A percentile compares a stretch with the other conserved stretches of the same genome.
phyloP scores from a whole-genome alignment of 1,140 invertebrate genomes.

The Hylyphantes graminicola region DNA sequence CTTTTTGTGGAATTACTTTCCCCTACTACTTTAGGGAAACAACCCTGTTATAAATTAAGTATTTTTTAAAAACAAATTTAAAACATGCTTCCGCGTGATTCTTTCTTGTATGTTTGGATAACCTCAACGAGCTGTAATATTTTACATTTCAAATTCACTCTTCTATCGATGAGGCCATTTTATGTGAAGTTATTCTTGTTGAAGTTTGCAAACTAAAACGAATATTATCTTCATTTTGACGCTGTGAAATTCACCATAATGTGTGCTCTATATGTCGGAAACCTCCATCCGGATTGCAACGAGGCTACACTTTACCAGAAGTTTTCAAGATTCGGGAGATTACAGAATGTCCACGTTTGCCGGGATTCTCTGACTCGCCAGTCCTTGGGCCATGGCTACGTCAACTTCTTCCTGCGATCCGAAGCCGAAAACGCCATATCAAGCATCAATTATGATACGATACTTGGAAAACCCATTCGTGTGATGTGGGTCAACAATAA shows the following conservation, averaged over 20 bases:
- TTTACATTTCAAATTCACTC: too few relatives aligned
- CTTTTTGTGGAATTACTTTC: too few relatives aligned
- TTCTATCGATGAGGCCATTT: too few relatives aligned
- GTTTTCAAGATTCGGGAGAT: conserved; percentile 96
- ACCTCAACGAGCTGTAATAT: too few relatives aligned
- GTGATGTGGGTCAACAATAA: conserved; percentile 99
- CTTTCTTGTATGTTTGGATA: too few relatives aligned
- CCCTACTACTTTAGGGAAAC: too few relatives aligned
- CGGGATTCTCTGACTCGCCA: conserved; percentile 94
- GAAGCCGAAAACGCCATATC: conserved; percentile 98
- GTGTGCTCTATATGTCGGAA: conserved; percentile 98
- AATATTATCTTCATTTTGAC: too few relatives aligned
- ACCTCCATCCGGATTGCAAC: conserved; percentile 96
- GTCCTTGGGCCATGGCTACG: conserved; percentile 98
- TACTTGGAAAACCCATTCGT: conserved; percentile 95
- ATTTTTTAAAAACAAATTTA: too few relatives aligned
- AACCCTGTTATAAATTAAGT: too few relatives aligned
- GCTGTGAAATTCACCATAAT: conserved; percentile 72
- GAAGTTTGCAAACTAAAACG: too few relatives aligned
- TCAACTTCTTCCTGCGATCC: conserved; percentile 98
- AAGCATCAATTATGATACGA: conserved; percentile 99
- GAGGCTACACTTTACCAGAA: conserved; percentile 99
- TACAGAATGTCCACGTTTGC: conserved; percentile 96
- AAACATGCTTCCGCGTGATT: too few relatives aligned
- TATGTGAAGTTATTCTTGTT: too few relatives aligned